Evolutionary conservation across 2,888 invertebrate genomes (phyloP).

Genomic region (Lochmaea capreae): DNA sequence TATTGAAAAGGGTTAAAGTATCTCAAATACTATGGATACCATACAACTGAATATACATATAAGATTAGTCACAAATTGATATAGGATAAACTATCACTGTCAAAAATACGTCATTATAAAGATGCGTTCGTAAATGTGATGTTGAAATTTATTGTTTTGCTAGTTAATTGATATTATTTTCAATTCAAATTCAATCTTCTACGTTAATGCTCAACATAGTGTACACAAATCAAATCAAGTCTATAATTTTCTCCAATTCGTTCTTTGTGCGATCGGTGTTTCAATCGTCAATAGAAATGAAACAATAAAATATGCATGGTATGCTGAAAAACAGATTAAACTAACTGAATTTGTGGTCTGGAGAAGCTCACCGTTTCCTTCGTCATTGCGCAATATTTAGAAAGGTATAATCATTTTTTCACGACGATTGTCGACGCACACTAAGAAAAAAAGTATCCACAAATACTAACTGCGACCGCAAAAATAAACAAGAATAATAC

Average conservation of each 20-base stretch:
- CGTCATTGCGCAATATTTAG: conserved; percentile 3
- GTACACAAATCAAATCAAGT: conserved; percentile 1
- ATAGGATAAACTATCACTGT: too few species aligned
- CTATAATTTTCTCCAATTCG: conserved; percentile 6
- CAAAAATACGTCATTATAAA: too few species aligned
- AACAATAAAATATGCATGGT: conserved; percentile 13
- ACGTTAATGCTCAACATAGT: not conserved
- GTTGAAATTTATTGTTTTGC: not conserved
- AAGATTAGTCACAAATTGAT: too few species aligned
- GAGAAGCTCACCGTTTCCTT: conserved; percentile 19
- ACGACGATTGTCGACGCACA: not conserved
- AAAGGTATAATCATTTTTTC: conserved; percentile 13
- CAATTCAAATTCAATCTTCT: not conserved
- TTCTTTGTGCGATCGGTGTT: not conserved
- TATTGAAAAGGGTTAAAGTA: too few species aligned
- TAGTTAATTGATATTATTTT: not conserved
- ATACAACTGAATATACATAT: too few species aligned
- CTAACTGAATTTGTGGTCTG: conserved; percentile 24
- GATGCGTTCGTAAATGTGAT: too few species aligned
- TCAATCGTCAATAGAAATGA: not conserved
- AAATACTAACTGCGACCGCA: not conserved
- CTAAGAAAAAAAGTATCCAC: not conserved
- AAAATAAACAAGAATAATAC: not conserved
- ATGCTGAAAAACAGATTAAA: conserved; percentile 19
- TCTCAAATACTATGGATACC: too few species aligned